These are phyloP conservation scores for Lacerta bilineata DNA, from an alignment of 2,797 vertebrate species.

Conservation along the genomic window DNA sequence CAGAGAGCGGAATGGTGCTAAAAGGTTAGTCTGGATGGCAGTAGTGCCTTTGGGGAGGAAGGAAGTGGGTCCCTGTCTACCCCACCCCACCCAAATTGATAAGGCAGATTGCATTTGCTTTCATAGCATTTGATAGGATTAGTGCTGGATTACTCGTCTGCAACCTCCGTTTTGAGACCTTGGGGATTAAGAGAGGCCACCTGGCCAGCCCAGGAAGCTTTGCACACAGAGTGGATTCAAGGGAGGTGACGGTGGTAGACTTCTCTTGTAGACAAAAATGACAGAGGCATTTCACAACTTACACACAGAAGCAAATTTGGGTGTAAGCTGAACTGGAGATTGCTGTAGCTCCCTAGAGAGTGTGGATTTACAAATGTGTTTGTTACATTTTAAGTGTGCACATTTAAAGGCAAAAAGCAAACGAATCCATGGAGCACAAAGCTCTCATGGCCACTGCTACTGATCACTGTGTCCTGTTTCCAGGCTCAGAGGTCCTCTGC, in stretches of 20 bases:
- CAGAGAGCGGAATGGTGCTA: background rate
- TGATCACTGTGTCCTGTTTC: background rate
- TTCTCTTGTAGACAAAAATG: background rate
- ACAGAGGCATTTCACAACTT: too few relatives aligned
- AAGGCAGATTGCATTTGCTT: background rate
- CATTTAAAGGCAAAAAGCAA: too few relatives aligned
- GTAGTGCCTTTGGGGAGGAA: background rate
- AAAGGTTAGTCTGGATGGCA: background rate
- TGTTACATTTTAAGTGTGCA: background rate
- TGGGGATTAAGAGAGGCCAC: background rate
- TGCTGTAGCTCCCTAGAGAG: background rate
- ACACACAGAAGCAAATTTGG: too few relatives aligned
- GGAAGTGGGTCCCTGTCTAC: background rate
- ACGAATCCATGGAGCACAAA: background rate
- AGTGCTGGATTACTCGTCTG: background rate
- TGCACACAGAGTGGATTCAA: background rate
- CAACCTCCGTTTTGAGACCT: background rate
- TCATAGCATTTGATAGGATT: conserved; percentile 7
- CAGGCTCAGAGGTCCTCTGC: background rate
- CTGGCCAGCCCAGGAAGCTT: rapidly evolving
- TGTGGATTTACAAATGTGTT: too few relatives aligned
- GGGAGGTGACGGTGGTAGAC: too few relatives aligned
- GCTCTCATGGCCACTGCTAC: background rate
- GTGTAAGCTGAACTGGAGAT: background rate
- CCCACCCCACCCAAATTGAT: too few relatives aligned